phyloP scores from a whole-genome alignment of 2,797 vertebrate species.

The Gadopsis bispinosus region DNA sequence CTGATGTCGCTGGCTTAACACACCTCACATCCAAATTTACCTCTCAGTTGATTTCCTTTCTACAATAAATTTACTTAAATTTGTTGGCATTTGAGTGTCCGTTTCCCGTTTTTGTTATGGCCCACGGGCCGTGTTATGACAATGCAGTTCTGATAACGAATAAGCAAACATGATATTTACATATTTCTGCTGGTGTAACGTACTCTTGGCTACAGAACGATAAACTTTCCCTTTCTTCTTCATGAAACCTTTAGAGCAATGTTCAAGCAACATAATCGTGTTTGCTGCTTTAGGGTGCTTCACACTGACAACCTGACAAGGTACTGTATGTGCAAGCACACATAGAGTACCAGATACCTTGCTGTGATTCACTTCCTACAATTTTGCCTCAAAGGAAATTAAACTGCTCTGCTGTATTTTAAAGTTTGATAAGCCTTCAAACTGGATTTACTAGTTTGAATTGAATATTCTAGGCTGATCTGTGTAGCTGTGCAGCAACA shows the following conservation, averaged over 20 bases:
- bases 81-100: not conserved
- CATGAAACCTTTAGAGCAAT: not conserved
- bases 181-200: not conserved
- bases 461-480: not conserved
- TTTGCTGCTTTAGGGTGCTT: constrained; percentile 15
- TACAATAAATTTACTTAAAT: not conserved
- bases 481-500: too few species aligned
- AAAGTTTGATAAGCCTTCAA: constrained; percentile 14
- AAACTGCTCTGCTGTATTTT: not conserved
- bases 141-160: not conserved
- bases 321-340: not conserved
- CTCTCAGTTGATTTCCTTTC: not conserved
- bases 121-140: not conserved
- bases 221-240: not conserved
- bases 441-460: not conserved
- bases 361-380: not conserved
- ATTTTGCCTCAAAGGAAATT: not conserved
- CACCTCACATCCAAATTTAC: too few species aligned
- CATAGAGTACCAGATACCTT: not conserved
- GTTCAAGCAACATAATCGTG: not conserved
- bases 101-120: not conserved
- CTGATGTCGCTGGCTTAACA: not conserved
- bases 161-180: not conserved
- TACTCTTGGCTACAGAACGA: not conserved
- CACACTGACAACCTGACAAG: constrained; percentile 11